Conservation (phyloP, 2,113 vertebrate species). For the Lepidothrix coronata region DNA sequence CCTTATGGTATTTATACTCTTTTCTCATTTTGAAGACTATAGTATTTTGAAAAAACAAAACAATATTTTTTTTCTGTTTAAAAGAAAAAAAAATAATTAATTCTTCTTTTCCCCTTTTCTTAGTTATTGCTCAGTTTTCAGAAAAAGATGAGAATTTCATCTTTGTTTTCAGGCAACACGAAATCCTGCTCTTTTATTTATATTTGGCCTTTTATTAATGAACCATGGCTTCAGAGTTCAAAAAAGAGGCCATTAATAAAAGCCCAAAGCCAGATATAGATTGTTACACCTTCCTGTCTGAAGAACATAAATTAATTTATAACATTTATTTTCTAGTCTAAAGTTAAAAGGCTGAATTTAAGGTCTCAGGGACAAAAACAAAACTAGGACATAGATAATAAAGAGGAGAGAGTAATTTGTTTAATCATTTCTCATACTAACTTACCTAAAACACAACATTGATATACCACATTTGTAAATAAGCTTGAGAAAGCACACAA, state of each 20-base stretch:
- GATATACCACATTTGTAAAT: background rate
- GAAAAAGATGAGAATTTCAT: background rate
- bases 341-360: constrained; percentile 71
- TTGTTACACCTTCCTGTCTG: constrained; percentile 60
- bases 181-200: background rate
- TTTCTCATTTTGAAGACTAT: background rate
- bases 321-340: constrained; percentile 73
- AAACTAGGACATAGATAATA: constrained; percentile 42
- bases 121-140: background rate
- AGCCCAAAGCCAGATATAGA: constrained; percentile 59
- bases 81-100: background rate
- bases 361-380: constrained; percentile 51
- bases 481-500: background rate
- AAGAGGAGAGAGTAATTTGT: constrained; percentile 65
- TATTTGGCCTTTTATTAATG: constrained; percentile 61
- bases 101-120: too few relatives aligned
- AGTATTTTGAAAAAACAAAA: background rate
- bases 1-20: background rate
- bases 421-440: constrained; percentile 24
- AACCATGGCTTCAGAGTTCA: constrained; percentile 69
- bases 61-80: background rate
- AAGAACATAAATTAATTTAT: constrained; percentile 6
- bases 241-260: constrained; percentile 67
- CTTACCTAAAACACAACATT: constrained; percentile 64
- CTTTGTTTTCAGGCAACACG: background rate